Evolutionary conservation across 2,888 invertebrate species (phyloP).

Genomic region (Rapana venosa): DNA sequence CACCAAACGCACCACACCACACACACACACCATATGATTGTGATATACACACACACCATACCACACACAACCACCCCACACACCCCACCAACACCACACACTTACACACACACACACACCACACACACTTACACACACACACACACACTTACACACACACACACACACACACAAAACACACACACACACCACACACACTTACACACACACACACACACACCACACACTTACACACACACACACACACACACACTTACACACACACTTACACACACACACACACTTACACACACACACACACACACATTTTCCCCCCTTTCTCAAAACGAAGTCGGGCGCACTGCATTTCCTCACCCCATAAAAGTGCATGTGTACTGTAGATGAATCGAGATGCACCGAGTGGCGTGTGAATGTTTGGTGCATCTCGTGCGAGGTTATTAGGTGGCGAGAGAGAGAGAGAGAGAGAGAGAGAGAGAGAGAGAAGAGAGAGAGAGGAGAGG

Average conservation of each 20-base stretch:
- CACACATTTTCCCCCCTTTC: not conserved
- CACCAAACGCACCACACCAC: not conserved
- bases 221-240: not conserved
- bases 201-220: not conserved
- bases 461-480: conserved; percentile 6
- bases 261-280: not conserved
- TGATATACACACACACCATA: conserved; percentile 1
- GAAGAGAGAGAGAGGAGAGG: not conserved
- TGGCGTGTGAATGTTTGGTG: too few relatives aligned
- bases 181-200: not conserved
- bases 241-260: not conserved
- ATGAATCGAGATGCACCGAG: not conserved
- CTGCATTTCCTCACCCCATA: not conserved
- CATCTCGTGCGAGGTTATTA: not conserved
- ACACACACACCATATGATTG: not conserved
- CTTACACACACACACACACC: not conserved
- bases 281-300: not conserved
- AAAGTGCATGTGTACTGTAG: not conserved
- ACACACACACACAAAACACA: not conserved
- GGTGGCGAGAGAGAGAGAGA: not conserved
- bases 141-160: not conserved
- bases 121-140: not conserved
- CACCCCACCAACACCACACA: too few relatives aligned
- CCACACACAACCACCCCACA: too few relatives aligned
- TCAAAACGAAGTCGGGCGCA: too few relatives aligned